Base-by-base conservation (phyloP, 2,797 vertebrate species). In the Cetoscarus ocellatus region DNA sequence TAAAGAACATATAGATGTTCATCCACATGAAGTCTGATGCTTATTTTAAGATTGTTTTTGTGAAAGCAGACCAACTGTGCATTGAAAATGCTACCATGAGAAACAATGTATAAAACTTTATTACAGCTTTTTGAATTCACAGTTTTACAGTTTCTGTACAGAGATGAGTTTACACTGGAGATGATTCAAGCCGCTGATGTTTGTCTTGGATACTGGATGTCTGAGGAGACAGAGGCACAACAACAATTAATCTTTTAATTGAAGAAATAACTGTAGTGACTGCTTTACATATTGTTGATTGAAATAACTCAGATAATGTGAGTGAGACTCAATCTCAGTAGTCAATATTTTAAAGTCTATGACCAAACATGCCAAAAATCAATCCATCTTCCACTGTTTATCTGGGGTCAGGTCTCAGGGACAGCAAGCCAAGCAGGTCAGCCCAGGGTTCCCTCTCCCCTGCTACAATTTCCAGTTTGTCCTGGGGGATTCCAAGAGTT, bases 1-100 rank as follows among this genome's bases (percentile, higher is more conserved):
- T 92, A 92, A 93, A 93, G 63, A 72, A 82, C 58, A 73, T 76
- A 71, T 85, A 86, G 81, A 75, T 82, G 84, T 88, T 80, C 69
- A 70, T 68, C 47, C 58, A 39, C 27, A 63, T 76, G 60, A 35
- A 12, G 56, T 57, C 3, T 47, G 3, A 42, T 53, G 40, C 10
- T 67, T 65, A 34, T 86, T 71, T 5, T 67, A 57, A 6, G n/a
- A 53, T 67, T 48, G 35, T 48, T 45, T 36, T 14, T 48, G 7
- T n/a, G n/a, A 27, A 36, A 35, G 61, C 18, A 38, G 35, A 58
- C 18, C 38, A 4, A 12, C 10, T 42, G 11, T 12, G 14, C 43
- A 14, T 13, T 44, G 42, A 40, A n/a, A 43, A 48, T 49, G 13
- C n/a, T 17, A 3, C 3, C 0, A 5, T 35, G 8, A 56, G 35